Conservation (phyloP, 1,140 invertebrate species). For the Chionoecetes opilio region DNA sequence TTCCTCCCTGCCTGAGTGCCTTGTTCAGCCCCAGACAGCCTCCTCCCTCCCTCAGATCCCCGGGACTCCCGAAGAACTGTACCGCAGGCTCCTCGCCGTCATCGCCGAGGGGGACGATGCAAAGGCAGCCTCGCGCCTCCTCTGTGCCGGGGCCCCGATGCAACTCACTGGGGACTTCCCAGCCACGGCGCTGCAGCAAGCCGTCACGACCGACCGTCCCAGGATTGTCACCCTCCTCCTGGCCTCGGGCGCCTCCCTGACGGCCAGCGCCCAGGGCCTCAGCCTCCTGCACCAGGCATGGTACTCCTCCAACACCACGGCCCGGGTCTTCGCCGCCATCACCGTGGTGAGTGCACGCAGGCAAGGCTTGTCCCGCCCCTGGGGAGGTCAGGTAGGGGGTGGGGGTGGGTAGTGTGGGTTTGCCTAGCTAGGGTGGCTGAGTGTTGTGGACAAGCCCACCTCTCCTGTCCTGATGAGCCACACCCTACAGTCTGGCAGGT, state of each 20-base stretch:
- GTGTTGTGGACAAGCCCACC: no score
- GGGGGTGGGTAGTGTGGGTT: no score
- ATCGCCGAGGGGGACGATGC: not conserved
- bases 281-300: not conserved
- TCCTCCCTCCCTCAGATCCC: not conserved
- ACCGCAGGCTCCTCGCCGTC: not conserved
- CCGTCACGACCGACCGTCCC: not conserved
- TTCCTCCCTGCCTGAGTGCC: no score
- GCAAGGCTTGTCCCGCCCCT: no score
- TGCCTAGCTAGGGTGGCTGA: no score
- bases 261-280: not conserved
- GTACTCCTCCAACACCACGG: not conserved
- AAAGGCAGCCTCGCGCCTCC: not conserved
- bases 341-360: not conserved
- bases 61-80: not conserved
- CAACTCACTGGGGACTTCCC: not conserved
- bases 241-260: not conserved
- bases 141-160: not conserved
- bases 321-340: not conserved
- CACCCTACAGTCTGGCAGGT: no score
- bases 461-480: no score
- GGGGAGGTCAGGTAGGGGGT: no score
- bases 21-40: no score
- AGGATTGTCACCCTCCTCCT: slow-evolving; percentile 9
- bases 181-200: not conserved